These are phyloP conservation scores for Cyrtodaria siliqua DNA, from an alignment of 2,888 invertebrate species.

Conservation along the genomic window DNA sequence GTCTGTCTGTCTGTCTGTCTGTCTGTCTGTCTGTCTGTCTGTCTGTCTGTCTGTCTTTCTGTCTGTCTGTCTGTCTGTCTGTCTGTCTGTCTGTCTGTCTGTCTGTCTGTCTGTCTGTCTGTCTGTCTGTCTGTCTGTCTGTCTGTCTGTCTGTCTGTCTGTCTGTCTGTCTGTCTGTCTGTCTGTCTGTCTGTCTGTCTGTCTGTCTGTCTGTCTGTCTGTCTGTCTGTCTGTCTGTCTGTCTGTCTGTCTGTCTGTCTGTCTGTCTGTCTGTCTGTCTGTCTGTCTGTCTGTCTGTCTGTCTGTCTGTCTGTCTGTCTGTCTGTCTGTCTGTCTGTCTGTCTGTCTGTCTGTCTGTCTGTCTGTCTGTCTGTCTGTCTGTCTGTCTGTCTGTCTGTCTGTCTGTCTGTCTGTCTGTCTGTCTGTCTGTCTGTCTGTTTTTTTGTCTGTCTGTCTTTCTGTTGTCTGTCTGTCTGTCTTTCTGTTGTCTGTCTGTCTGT, in stretches of 20 bases:
- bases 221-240: neutral
- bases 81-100: conserved; percentile 1
- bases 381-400: conserved; percentile 1
- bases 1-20: neutral
- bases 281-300: conserved; percentile 3
- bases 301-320: conserved; percentile 19
- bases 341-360: conserved; percentile 1
- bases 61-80: conserved; percentile 3
- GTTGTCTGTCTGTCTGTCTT: no score
- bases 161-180: neutral
- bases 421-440: neutral
- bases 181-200: neutral
- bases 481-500: no score
- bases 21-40: conserved; percentile 1
- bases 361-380: conserved; percentile 3
- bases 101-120: conserved; percentile 3
- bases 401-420: neutral
- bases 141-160: neutral
- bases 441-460: no score
- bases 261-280: neutral
- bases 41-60: no score
- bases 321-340: conserved; percentile 3
- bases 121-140: conserved; percentile 3
- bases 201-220: neutral
- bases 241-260: neutral